Evolutionary conservation across 2,888 invertebrate species (phyloP), one percentile per base, ranked within the genome.

Genomic region (Andricus quercusramuli): DNA sequence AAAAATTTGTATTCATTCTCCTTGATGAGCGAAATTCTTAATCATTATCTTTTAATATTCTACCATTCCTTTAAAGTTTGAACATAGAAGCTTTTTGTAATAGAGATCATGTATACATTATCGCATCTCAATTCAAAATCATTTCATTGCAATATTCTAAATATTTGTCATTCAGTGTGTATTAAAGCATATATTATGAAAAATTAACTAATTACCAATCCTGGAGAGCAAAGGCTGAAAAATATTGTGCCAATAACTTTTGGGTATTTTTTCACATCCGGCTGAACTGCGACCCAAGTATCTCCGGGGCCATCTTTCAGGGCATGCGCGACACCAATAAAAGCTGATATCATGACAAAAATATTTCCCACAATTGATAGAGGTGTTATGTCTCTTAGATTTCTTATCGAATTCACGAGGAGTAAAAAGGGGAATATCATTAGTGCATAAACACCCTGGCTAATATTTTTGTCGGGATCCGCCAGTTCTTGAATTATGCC

Each of bases 191-290:
- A n/a, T n/a, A n/a, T 25, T 79, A 37, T 44, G 47, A 41, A 74
- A n/a, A 70, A 47, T 22, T 17, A 64, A 2, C n/a, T 78, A 68
- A 78, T 78, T 67, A 89, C 90, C 83, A 90, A 76, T 76, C 87
- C 89, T 0, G 89, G 89, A 0, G 89, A 89, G 47, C 84, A 84
- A 82, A 90, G 83, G 64, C 89, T 85, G 83, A 89, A 90, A 65
- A 89, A 88, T 8, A 86, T 86, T 6, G 85, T 83, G 0, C 88
- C 89, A 9, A 90, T 77, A 70, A 90, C 89, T 78, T 86, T 88
- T 0, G 89, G 88, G 78, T 90, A 90, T 4, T 79, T 25, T 1
- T 68, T 25, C 1, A 86, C 11, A n/a, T 87, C 78, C 3, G 82
- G 78, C 8, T 79, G 82, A 8, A 90, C n/a, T n/a, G 68, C 65